These are phyloP conservation scores for Podarcis lilfordi DNA, from an alignment of 2,797 vertebrate genomes.

Conservation along the genomic window DNA sequence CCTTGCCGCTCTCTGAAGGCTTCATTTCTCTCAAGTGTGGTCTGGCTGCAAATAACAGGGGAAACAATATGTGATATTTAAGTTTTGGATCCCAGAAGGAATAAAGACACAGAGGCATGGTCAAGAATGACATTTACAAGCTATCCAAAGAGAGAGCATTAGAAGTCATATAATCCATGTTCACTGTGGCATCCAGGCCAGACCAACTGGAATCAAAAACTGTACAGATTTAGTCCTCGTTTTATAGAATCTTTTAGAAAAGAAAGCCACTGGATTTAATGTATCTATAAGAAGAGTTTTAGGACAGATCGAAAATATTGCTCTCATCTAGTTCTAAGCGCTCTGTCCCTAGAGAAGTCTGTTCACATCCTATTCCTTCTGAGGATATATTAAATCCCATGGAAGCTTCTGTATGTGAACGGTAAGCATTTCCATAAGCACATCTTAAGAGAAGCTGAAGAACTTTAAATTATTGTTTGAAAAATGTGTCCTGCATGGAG, in stretches of 20 bases:
- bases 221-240: not conserved
- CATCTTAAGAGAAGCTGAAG: not conserved
- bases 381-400: not conserved
- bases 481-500: not conserved
- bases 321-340: not conserved
- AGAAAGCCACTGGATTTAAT: not conserved
- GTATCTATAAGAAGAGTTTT: not conserved
- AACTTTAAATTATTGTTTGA: conserved; percentile 18
- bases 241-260: not conserved
- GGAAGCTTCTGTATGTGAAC: not conserved
- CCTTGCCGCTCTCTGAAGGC: not conserved
- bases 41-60: not conserved
- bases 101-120: not conserved
- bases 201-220: not conserved
- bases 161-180: not conserved
- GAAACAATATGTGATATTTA: not conserved
- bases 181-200: not conserved
- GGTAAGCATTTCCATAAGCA: not conserved
- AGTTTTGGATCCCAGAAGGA: not conserved
- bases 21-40: not conserved
- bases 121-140: not conserved
- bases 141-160: not conserved
- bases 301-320: not conserved
- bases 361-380: not conserved
- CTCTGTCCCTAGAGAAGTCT: not conserved